phyloP scores from a whole-genome alignment of 2,888 invertebrate species.

The Entomobrya proxima region DNA sequence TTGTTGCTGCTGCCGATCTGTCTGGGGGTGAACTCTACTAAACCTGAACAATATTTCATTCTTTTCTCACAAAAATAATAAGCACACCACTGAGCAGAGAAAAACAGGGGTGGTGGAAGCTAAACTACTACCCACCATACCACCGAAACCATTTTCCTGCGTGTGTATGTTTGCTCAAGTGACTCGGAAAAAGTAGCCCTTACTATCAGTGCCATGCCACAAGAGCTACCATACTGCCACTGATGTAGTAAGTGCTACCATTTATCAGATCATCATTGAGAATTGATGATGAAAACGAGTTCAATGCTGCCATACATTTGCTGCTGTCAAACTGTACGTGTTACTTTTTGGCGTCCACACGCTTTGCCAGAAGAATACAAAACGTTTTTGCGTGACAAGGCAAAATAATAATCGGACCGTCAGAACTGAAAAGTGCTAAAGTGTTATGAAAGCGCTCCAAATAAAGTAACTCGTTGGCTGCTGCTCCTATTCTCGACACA shows the following conservation, averaged over 20 bases:
- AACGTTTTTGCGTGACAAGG: slow-evolving; percentile 31
- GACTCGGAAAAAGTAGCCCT: slow-evolving; percentile 24
- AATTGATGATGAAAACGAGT: slow-evolving; percentile 21
- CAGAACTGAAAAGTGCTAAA: neutral
- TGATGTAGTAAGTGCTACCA: too few relatives aligned
- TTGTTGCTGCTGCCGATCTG: slow-evolving; percentile 37
- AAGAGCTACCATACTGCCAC: neutral
- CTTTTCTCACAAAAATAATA: slow-evolving; percentile 34
- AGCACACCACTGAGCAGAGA: neutral
- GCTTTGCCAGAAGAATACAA: neutral
- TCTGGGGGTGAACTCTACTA: slow-evolving; percentile 47
- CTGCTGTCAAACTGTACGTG: neutral
- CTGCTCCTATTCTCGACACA: neutral
- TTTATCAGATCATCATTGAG: slow-evolving; percentile 32
- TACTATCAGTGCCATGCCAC: neutral
- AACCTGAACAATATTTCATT: slow-evolving; percentile 51
- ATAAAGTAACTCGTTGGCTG: neutral
- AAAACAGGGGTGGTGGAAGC: neutral
- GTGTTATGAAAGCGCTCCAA: neutral
- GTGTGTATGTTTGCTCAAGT: neutral
- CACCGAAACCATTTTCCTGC: neutral
- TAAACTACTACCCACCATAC: too few relatives aligned
- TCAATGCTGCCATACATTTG: neutral
- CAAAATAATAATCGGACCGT: neutral
- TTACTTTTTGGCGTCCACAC: slow-evolving; percentile 32